Evolutionary conservation across 2,888 invertebrate genomes (phyloP).

Genomic region (Ditula angustiorana): DNA sequence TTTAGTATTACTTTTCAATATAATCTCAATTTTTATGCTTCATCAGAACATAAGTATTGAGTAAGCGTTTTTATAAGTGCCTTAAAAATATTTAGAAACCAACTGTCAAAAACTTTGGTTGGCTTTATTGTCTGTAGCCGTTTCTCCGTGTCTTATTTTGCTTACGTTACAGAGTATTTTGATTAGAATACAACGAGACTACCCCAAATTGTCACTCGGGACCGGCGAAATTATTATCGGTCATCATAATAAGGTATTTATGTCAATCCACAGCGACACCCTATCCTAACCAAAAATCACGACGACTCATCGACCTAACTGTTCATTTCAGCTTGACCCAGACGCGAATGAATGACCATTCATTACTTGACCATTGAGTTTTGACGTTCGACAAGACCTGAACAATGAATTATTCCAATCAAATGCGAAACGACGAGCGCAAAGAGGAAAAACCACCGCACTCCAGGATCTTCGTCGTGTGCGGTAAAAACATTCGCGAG

Average conservation of each 20-base stretch:
- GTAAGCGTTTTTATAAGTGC: too few relatives aligned
- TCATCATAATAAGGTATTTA: conserved; percentile 8
- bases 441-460: conserved; percentile 90
- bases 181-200: not conserved
- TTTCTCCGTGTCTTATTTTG: too few relatives aligned
- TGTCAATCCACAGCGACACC: not conserved
- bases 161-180: too few relatives aligned
- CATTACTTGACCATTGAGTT: conserved; percentile 33
- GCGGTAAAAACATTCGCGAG: conserved; percentile 88
- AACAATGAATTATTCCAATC: conserved; percentile 21
- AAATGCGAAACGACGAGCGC: conserved; percentile 56
- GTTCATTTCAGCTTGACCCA: conserved; percentile 34
- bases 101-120: too few relatives aligned
- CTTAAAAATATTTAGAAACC: too few relatives aligned
- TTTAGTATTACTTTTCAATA: too few relatives aligned
- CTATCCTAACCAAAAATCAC: conserved; percentile 5
- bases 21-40: too few relatives aligned
- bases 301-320: conserved; percentile 34
- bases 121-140: too few relatives aligned
- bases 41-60: too few relatives aligned
- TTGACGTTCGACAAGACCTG: conserved; percentile 22
- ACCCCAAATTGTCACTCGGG: not conserved
- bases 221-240: not conserved
- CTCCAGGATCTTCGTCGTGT: conserved; percentile 95
- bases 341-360: conserved; percentile 32